Percentiles rank a stretch among this genome's conserved stretches.
Conservation (phyloP, 2,797 vertebrate genomes). For the Emys orbicularis region DNA sequence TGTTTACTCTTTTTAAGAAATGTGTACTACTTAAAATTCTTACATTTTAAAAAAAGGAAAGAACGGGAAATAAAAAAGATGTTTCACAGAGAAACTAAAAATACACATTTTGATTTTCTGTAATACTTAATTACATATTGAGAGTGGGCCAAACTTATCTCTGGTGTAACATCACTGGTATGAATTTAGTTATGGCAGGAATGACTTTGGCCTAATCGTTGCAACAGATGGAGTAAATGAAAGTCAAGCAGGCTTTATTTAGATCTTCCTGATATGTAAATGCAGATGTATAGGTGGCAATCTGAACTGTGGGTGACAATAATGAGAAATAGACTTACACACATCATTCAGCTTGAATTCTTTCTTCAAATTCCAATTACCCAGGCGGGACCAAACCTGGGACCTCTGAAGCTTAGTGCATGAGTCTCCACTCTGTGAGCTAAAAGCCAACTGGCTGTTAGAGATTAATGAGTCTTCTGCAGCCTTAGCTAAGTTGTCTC, state of each 20-base stretch:
- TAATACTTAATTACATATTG: background rate
- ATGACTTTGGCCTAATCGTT: background rate
- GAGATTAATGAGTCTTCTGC: no score
- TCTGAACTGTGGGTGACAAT: background rate
- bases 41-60: background rate
- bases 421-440: no score
- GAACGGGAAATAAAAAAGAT: background rate
- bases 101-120: background rate
- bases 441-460: no score
- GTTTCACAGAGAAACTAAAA: background rate
- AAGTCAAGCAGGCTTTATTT: background rate
- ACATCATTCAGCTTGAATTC: background rate
- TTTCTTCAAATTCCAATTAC: background rate
- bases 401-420: no score
- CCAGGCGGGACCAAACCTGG: no score
- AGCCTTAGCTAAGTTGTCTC: no score
- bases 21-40: background rate
- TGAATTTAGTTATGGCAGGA: background rate
- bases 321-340: background rate
- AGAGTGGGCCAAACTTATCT: background rate
- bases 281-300: background rate
- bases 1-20: background rate
- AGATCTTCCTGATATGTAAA: background rate
- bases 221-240: background rate
- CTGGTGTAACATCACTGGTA: background rate